Evolutionary conservation across 2,888 invertebrate genomes (phyloP).

Genomic region (Neria commutata): DNA sequence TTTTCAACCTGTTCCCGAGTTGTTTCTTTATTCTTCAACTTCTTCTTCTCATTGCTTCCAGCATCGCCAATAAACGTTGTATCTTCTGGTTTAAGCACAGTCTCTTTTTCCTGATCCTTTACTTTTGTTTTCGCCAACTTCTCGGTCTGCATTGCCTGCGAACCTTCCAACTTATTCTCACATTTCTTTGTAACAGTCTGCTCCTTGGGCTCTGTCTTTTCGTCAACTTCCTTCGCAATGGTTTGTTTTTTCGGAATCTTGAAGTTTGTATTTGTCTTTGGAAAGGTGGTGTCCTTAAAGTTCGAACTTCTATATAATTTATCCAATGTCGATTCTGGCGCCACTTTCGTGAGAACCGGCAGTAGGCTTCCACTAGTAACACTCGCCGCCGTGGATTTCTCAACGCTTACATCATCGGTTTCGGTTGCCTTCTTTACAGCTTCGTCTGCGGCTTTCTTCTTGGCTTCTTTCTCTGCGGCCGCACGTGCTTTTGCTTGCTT

Average conservation of each 20-base stretch:
- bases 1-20: too few relatives aligned
- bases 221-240: not conserved
- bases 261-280: conserved; percentile 43
- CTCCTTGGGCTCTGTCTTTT: not conserved
- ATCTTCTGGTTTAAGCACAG: not conserved
- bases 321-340: conserved; percentile 43
- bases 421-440: not conserved
- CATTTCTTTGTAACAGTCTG: not conserved
- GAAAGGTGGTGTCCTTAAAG: conserved; percentile 22
- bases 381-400: not conserved
- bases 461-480: conserved; percentile 29
- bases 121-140: not conserved
- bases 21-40: too few relatives aligned
- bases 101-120: not conserved
- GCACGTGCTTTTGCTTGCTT: conserved; percentile 45
- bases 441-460: conserved; percentile 7
- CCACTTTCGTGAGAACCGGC: conserved; percentile 6
- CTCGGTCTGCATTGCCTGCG: not conserved
- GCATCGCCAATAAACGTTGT: not conserved
- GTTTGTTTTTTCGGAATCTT: conserved; percentile 49
- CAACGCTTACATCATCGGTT: not conserved
- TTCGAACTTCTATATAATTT: conserved; percentile 49
- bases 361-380: not conserved
- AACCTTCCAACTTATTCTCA: not conserved
- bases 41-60: too few relatives aligned